These are phyloP conservation scores for Lochmaea capreae DNA, from an alignment of 2,888 invertebrate genomes.

Conservation along the genomic window DNA sequence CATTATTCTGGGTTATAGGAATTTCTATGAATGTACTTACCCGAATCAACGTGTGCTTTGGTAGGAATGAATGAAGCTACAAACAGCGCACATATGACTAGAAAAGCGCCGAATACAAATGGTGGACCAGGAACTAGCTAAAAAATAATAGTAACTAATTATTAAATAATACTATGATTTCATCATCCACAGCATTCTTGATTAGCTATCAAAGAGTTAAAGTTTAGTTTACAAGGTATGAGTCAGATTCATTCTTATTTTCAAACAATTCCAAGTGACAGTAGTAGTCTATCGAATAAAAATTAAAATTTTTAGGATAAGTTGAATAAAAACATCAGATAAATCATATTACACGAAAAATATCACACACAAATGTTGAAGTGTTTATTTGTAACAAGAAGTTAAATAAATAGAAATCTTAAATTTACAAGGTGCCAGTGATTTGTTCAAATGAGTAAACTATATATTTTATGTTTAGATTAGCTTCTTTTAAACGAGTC, in stretches of 20 bases:
- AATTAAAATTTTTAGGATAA: neutral
- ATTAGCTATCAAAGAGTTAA: too few relatives aligned
- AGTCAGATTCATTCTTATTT: too few relatives aligned
- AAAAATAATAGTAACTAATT: constrained; percentile 19
- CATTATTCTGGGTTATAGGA: neutral
- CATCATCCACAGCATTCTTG: too few relatives aligned
- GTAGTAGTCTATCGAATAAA: neutral
- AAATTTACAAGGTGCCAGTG: too few relatives aligned
- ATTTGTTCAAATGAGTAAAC: too few relatives aligned
- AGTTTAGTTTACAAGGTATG: too few relatives aligned
- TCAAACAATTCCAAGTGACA: neutral
- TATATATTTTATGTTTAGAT: too few relatives aligned
- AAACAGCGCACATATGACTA: constrained; percentile 95
- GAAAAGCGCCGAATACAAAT: constrained; percentile 96
- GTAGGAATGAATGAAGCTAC: constrained; percentile 85
- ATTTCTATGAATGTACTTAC: constrained; percentile 62
- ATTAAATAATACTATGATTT: neutral
- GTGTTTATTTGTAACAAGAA: too few relatives aligned
- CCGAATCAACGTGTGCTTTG: constrained; percentile 69
- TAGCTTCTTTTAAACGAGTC: too few relatives aligned
- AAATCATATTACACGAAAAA: neutral
- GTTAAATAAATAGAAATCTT: too few relatives aligned
- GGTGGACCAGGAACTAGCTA: constrained; percentile 96
- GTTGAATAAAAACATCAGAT: neutral
- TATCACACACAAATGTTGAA: neutral